Conservation (phyloP, 2,797 vertebrate genomes). For the Lithobates pipiens region DNA sequence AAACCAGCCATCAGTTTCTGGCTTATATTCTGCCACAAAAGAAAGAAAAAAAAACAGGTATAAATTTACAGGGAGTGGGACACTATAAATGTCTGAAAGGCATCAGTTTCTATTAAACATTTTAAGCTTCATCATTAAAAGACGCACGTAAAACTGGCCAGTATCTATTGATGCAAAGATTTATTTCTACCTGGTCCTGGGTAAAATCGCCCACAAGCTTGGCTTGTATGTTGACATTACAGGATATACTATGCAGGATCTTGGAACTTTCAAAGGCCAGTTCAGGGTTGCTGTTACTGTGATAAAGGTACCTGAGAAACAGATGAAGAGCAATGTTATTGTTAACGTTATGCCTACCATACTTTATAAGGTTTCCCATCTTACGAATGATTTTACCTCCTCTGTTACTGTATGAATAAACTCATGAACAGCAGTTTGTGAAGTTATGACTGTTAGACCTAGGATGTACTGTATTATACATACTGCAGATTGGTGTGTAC, state of each 20-base stretch:
- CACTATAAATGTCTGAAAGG: neutral
- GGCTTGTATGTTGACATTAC: conserved; percentile 92
- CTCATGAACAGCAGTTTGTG: too few species aligned
- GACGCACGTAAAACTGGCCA: neutral
- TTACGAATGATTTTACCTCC: too few species aligned
- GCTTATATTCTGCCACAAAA: conserved; percentile 80
- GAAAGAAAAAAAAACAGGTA: neutral
- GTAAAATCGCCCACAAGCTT: conserved; percentile 97
- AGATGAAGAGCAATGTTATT: neutral
- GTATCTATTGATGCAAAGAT: neutral
- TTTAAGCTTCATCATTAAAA: too few species aligned
- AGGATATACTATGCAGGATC: conserved; percentile 92
- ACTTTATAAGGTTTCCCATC: too few species aligned
- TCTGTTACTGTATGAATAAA: too few species aligned
- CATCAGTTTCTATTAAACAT: too few species aligned
- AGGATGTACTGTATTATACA: too few species aligned
- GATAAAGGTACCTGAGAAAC: conserved; percentile 88
- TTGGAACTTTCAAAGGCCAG: conserved; percentile 95
- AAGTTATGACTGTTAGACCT: too few species aligned
- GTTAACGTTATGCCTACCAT: too few species aligned
- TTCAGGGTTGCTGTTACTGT: conserved; percentile 91
- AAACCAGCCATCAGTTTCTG: conserved; percentile 97
- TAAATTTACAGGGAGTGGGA: neutral
- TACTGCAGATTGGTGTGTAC: too few species aligned
- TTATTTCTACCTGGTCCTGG: conserved; percentile 87